Conservation (phyloP, 1,140 invertebrate genomes). For the Heliconius himera region DNA sequence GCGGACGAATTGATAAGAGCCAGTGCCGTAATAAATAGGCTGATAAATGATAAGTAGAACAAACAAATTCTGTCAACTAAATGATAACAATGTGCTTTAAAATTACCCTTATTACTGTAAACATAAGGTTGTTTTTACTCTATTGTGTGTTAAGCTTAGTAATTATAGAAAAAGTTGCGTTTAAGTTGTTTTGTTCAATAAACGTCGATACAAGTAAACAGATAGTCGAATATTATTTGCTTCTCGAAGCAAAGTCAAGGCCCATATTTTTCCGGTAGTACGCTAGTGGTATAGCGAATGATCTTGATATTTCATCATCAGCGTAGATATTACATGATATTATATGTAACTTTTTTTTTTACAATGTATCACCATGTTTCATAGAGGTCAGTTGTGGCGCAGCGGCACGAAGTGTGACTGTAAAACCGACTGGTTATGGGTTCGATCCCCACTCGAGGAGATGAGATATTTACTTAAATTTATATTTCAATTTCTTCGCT, state of each 20-base stretch:
- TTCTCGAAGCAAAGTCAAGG: conserved; percentile 44
- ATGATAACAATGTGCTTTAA: not conserved
- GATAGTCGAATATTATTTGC: conserved; percentile 20
- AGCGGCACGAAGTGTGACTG: too few species aligned
- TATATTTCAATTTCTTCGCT: too few species aligned
- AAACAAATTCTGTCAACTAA: conserved; percentile 42
- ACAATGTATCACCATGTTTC: too few species aligned
- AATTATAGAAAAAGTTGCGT: conserved; percentile 49
- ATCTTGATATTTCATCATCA: not conserved
- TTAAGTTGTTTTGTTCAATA: conserved; percentile 42
- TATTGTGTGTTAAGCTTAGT: conserved; percentile 27
- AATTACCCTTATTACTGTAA: not conserved
- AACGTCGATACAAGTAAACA: conserved; percentile 42
- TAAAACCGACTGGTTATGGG: too few species aligned
- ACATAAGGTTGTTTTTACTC: conserved; percentile 34
- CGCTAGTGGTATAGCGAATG: not conserved
- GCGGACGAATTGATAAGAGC: conserved; percentile 19
- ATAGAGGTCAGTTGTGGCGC: too few species aligned
- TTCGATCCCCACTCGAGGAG: too few species aligned
- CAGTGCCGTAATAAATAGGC: conserved; percentile 24
- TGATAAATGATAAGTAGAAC: conserved; percentile 47
- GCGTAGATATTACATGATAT: not conserved
- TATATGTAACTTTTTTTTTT: too few species aligned
- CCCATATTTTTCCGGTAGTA: conserved; percentile 3
- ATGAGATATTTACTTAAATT: too few species aligned